Evolutionary conservation across 92 coral and sea anemone genomes (phyloP), one percentile per base, ranked within the genome.

Genomic region (Epizoanthus stellaris): DNA sequence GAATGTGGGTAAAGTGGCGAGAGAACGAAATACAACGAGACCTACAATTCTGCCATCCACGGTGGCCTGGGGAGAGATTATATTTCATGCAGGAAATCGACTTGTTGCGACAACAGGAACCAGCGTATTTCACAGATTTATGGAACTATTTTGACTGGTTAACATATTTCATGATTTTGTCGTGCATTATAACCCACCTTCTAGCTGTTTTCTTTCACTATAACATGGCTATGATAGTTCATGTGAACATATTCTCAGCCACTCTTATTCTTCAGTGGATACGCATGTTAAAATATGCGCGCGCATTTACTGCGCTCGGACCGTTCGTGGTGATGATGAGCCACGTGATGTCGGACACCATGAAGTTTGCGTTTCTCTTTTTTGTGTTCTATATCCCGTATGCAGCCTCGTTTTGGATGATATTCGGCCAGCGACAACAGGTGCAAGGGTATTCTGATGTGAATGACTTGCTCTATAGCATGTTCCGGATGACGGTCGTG

Each of bases 361-460:
- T 96, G 11, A 96, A 94, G 71, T 96, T 95, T 86, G 92, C 87
- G 0, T 94, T 94, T 76, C 91, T 96, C n/a, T 96, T 88, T 61
- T 86, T 94, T 7, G 90, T 89, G 58, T 89, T 96, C 67, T 96
- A 96, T 89, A 94, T 96, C 67, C 98, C 98, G 3, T 96, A 96
- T 84, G 96, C 98, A 47, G 98, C 96, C 67, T 95, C 98, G 54
- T 96, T 96, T 85, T 96, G 98, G 98, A 96, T 96, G 95, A 87
- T 96, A 39, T 96, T 96, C 70, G 92, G 97, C 6, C 85, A 73
- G 39, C 72, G 87, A 73, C 91, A 91, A 34, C 80, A 85, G 42
- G 88, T 96, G 53, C 69, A 83, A 43, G 98, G 98, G 3, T 96
- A 96, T 71, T 87, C 98, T 5, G 76, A 82, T 4, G 86, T 94